Evolutionary conservation across 1,140 invertebrate species (phyloP), one percentile per base, ranked within the genome.

Genomic region (Meloidogyne exigua): DNA sequence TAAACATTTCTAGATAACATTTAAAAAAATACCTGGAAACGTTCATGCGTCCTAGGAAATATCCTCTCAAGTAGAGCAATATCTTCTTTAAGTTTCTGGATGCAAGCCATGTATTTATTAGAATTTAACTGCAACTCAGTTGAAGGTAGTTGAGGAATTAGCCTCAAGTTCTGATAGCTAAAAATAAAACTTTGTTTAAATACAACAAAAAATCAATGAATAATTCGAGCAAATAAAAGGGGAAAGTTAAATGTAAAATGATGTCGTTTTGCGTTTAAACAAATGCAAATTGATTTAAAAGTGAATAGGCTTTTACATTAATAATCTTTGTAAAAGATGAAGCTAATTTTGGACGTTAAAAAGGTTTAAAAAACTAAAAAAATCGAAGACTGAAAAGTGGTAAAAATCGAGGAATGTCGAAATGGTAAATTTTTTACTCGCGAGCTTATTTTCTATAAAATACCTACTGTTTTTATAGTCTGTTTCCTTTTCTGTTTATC

Each of bases 61-160:
- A 94, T 92, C 88, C 92, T 92, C 90, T 97, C 94, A 89, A 98
- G 91, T 88, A 94, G 93, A 91, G 93, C 93, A 89, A 98, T 97
- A 92, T 98, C 95, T 91, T 95, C 93, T 90, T 96, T 96, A 84
- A 98, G 91, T 83, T 93, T 95, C 89, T 95, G 94, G 90, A 98
- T 91, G 91, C 96, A 98, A 91, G 95, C 95, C 84, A 85, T 85
- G 21, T 39, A 67, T 15, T 9, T 18, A 71, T 9, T 57, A 5
- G 21, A n/a, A 15, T n/a, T 44, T 44, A 18, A 15, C 12, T 12
- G 2, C 1, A 13, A 44, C 42, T 15, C 11, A 13, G 13, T 13
- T 7, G 15, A n/a, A 57, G 7, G 5, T 5, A n/a, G 13, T 18
- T n/a, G 2, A n/a, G 36, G 49, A 57, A 57, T n/a, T 57, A 57